Evolutionary conservation across 2,888 invertebrate species (phyloP).

Genomic region (Eupithecia tripunctaria): DNA sequence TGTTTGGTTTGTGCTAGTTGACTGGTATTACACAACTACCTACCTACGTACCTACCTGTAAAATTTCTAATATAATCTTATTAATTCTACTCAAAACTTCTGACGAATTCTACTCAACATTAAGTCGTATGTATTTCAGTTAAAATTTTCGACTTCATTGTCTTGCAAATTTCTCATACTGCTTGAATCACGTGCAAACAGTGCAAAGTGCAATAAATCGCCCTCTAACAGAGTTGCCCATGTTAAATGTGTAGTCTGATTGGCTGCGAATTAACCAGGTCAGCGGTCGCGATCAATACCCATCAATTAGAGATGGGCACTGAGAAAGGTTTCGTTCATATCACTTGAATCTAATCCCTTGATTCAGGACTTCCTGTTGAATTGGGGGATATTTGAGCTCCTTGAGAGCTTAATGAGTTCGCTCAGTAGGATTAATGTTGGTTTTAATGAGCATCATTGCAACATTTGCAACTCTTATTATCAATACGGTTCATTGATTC

Average conservation of each 20-base stretch:
- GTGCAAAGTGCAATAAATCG: not conserved
- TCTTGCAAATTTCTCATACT: no score
- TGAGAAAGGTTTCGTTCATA: conserved; percentile 29
- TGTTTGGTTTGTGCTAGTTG: no score
- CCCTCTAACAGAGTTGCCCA: conserved; percentile 4
- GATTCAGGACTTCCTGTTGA: conserved; percentile 15
- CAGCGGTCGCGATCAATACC: conserved; percentile 36
- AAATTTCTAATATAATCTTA: no score
- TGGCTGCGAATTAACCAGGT: conserved; percentile 25
- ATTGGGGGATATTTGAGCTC: not conserved
- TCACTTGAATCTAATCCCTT: conserved; percentile 8
- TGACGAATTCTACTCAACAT: no score
- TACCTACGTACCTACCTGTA: no score
- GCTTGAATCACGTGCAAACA: not conserved
- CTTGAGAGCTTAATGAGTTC: not conserved
- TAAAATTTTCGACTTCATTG: no score
- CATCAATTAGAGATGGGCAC: conserved; percentile 31
- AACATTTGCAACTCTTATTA: not conserved
- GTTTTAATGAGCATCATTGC: not conserved
- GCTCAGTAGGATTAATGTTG: not conserved
- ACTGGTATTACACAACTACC: no score
- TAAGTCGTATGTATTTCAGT: no score
- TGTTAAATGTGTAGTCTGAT: conserved; percentile 12
- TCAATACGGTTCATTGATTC: not conserved
- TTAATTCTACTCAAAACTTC: no score